A percentile compares a stretch with the other conserved stretches of the same genome.
phyloP scores from a whole-genome alignment of 2,797 vertebrate genomes.

The Urophycis tenuis region DNA sequence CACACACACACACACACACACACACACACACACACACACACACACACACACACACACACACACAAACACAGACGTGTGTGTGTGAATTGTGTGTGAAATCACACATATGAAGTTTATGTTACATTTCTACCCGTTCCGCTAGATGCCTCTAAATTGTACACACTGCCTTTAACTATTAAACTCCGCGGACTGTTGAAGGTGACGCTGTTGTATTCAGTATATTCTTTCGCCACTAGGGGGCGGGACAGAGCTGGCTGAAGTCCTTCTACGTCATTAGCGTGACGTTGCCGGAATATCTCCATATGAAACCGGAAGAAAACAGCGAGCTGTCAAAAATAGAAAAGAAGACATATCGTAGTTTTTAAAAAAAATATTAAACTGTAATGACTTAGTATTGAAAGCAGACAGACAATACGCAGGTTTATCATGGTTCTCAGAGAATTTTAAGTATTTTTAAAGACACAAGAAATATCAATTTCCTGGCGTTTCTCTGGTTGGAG shows the following conservation, averaged over 20 bases:
- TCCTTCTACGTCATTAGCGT: constrained; percentile 17
- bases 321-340: constrained; percentile 46
- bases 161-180: too few relatives aligned
- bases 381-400: constrained; percentile 41
- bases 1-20: too few relatives aligned
- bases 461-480: constrained; percentile 27
- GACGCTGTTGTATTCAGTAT: not conserved
- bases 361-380: constrained; percentile 12
- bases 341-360: constrained; percentile 4
- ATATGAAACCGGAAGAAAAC: constrained; percentile 63
- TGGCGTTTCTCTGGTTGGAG: constrained; percentile 59
- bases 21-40: too few relatives aligned
- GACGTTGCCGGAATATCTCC: not conserved
- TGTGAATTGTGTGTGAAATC: too few relatives aligned
- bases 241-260: not conserved
- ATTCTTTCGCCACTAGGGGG: not conserved
- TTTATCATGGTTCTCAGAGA: constrained; percentile 57
- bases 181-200: too few relatives aligned
- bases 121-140: too few relatives aligned
- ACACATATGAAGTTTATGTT: too few relatives aligned
- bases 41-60: too few relatives aligned
- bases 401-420: constrained; percentile 17
- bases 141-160: too few relatives aligned
- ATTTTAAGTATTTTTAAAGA: constrained; percentile 44
- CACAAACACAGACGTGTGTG: too few relatives aligned